Evolutionary conservation across 2,113 vertebrate genomes (phyloP).

Genomic region (Gorsachius goisagi): DNA sequence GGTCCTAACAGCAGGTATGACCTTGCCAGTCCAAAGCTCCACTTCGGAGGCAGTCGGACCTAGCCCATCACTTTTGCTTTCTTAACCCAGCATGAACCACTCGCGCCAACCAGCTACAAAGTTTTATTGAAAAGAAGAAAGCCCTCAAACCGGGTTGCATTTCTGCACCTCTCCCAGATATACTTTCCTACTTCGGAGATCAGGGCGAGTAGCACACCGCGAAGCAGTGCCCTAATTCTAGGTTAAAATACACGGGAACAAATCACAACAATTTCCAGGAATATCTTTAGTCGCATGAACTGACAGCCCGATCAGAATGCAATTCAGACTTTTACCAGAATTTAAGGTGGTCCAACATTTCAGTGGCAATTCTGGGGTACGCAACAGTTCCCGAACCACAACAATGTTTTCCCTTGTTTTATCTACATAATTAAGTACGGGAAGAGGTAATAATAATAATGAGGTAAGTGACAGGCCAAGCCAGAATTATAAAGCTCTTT

Average conservation of each 20-base stretch:
- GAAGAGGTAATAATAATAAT: not conserved
- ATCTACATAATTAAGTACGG: not conserved
- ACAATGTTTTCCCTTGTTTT: not conserved
- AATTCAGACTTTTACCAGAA: not conserved
- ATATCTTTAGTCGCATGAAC: not conserved
- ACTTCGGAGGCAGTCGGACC: not conserved
- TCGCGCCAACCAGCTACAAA: not conserved
- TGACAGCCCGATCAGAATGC: not conserved
- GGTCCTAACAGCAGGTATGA: not conserved
- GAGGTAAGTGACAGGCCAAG: not conserved
- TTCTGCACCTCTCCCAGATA: not conserved
- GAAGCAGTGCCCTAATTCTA: not conserved
- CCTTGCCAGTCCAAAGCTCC: not conserved
- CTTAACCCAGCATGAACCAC: not conserved
- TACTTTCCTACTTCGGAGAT: not conserved
- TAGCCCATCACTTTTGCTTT: not conserved
- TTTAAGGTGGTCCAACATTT: not conserved
- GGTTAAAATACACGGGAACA: accelerated
- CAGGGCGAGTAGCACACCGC: accelerated
- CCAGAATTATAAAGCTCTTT: not conserved
- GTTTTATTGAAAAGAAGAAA: not conserved
- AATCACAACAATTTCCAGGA: not conserved
- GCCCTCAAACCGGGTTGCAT: accelerated
- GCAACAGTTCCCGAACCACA: not conserved
- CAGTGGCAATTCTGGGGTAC: too few relatives aligned